phyloP scores from a whole-genome alignment of 2,888 invertebrate genomes.

The Epicampocera succincta region DNA sequence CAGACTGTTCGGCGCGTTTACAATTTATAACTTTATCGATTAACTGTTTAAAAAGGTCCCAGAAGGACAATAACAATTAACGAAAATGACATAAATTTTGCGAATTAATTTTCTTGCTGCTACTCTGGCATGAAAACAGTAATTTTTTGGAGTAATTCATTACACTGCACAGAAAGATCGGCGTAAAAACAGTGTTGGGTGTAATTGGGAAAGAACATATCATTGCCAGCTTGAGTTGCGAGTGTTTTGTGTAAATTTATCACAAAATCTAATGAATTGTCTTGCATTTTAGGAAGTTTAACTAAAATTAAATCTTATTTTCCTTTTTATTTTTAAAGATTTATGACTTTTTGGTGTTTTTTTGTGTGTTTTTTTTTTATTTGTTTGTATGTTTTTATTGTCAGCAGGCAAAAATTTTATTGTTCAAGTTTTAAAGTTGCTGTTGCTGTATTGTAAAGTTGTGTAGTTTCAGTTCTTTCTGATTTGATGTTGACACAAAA shows the following conservation, averaged over 20 bases:
- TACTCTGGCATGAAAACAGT: too few species aligned
- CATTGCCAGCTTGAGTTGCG: slow-evolving; percentile 22
- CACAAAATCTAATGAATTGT: slow-evolving; percentile 74
- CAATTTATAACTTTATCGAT: too few species aligned
- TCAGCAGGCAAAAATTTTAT: slow-evolving; percentile 1
- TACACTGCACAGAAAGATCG: too few species aligned
- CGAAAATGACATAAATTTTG: too few species aligned
- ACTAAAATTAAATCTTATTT: slow-evolving; percentile 73
- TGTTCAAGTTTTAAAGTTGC: background rate
- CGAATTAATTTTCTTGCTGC: too few species aligned
- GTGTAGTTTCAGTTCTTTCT: slow-evolving; percentile 49
- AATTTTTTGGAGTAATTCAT: too few species aligned
- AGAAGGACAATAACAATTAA: too few species aligned
- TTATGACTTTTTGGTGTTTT: slow-evolving; percentile 47
- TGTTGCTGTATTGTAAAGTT: slow-evolving; percentile 14
- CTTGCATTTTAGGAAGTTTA: slow-evolving; percentile 64
- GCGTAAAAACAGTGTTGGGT: too few species aligned
- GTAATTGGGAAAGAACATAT: background rate
- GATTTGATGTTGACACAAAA: background rate
- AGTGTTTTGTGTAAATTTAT: slow-evolving; percentile 52
- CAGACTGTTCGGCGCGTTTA: too few species aligned
- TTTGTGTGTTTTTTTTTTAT: too few species aligned
- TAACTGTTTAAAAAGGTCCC: too few species aligned
- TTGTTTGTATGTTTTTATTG: slow-evolving; percentile 12
- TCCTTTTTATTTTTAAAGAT: slow-evolving; percentile 43